A percentile compares a stretch with the other conserved stretches of the same genome.
Evolutionary conservation across 2,113 vertebrate species (phyloP).

Genomic region (Solenodon paradoxus): DNA sequence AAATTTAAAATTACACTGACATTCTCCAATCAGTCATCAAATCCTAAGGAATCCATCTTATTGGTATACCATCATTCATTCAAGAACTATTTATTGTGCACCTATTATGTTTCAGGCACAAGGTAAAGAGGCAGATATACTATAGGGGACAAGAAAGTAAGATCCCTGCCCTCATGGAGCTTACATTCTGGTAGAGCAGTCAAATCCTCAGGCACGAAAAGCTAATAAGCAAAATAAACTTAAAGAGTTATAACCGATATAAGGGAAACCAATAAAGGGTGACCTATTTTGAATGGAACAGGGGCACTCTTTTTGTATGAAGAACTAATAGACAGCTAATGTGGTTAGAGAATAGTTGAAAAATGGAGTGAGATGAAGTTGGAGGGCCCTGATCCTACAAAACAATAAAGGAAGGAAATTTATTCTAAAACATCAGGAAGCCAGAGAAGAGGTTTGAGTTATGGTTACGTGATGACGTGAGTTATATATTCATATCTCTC

Average conservation of each 20-base stretch:
- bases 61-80: not conserved
- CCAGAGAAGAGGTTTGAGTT: not conserved
- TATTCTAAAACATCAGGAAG: not conserved
- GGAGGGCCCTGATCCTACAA: not conserved
- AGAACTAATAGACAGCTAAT: not conserved
- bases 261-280: not conserved
- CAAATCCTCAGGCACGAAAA: not conserved
- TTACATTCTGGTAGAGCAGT: not conserved
- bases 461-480: not conserved
- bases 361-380: not conserved
- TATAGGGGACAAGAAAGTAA: not conserved
- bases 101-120: not conserved
- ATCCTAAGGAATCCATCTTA: not conserved
- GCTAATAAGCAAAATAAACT: not conserved
- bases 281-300: not conserved
- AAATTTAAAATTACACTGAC: not conserved
- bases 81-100: no score
- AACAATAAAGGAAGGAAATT: not conserved
- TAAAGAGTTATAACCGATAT: not conserved
- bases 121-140: not conserved
- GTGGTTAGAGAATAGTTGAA: not conserved
- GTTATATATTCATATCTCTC: not conserved
- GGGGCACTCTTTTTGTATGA: rapidly evolving
- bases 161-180: not conserved
- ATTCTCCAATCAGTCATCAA: not conserved